Conservation (phyloP, 2,797 vertebrate genomes). For the Hyperoplus lanceolatus region DNA sequence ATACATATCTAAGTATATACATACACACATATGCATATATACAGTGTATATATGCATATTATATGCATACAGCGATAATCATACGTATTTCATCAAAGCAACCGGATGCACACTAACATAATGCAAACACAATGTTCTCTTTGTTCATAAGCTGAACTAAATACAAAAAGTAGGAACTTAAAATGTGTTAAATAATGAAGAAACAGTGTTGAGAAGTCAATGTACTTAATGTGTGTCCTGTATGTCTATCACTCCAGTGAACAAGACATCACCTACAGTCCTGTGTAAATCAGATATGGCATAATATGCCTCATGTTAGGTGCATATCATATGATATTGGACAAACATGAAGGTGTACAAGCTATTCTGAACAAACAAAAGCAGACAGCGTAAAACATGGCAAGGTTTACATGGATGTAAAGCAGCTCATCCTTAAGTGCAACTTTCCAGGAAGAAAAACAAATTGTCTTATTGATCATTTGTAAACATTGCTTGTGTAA, state of each 20-base stretch:
- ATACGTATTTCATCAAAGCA: conserved; percentile 51
- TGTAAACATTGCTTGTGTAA: conserved; percentile 39
- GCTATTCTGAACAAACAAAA: conserved; percentile 4
- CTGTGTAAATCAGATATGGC: conserved; percentile 82
- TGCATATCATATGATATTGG: conserved; percentile 16
- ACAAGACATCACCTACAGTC: conserved; percentile 86
- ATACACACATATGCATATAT: background rate
- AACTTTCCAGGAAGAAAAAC: background rate
- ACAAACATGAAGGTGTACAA: conserved; percentile 10
- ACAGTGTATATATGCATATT: background rate
- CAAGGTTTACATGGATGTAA: background rate
- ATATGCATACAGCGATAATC: background rate
- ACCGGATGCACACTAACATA: conserved; percentile 35
- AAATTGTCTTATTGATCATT: background rate
- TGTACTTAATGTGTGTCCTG: conserved; percentile 88
- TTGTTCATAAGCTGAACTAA: conserved; percentile 11
- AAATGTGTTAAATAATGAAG: conserved; percentile 6
- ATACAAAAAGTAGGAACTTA: conserved; percentile 33
- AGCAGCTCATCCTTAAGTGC: background rate
- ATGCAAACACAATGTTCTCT: conserved; percentile 53
- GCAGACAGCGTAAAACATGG: conserved; percentile 3
- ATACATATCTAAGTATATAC: background rate
- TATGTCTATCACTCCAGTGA: conserved; percentile 86
- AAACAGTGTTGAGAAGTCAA: conserved; percentile 80
- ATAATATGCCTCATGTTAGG: background rate